These are phyloP conservation scores for Cochlearius cochlearius DNA, from an alignment of 2,113 vertebrate genomes.

Conservation along the genomic window DNA sequence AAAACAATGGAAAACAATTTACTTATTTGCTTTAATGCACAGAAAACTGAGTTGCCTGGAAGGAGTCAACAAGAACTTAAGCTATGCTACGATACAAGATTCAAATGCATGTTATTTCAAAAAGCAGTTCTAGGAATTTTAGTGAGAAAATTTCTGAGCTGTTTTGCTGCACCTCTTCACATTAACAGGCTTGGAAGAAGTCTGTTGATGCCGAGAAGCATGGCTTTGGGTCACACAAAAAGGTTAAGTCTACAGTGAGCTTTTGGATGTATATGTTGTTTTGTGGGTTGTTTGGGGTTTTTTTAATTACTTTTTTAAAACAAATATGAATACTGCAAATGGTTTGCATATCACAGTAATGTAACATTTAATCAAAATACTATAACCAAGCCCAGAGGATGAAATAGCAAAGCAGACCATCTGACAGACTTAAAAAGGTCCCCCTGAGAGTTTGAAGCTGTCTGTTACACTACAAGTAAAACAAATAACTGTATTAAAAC, in stretches of 20 bases:
- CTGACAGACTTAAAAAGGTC: not conserved
- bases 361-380: not conserved
- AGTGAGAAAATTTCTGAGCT: not conserved
- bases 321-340: not conserved
- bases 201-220: not conserved
- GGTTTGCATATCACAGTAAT: not conserved
- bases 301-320: not conserved
- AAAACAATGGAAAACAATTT: not conserved
- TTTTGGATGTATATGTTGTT: not conserved
- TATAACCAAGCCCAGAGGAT: not conserved
- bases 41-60: not conserved
- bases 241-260: not conserved
- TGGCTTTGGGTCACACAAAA: not conserved
- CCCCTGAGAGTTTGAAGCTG: not conserved
- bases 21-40: not conserved
- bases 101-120: not conserved
- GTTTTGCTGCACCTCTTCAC: not conserved
- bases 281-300: not conserved
- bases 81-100: not conserved
- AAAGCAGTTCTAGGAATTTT: not conserved
- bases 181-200: not conserved
- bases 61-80: not conserved
- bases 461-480: not conserved
- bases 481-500: constrained; percentile 2
- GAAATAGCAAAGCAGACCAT: not conserved